Conservation (phyloP, 2,888 invertebrate genomes). For the Lasioglossum villosulum region DNA sequence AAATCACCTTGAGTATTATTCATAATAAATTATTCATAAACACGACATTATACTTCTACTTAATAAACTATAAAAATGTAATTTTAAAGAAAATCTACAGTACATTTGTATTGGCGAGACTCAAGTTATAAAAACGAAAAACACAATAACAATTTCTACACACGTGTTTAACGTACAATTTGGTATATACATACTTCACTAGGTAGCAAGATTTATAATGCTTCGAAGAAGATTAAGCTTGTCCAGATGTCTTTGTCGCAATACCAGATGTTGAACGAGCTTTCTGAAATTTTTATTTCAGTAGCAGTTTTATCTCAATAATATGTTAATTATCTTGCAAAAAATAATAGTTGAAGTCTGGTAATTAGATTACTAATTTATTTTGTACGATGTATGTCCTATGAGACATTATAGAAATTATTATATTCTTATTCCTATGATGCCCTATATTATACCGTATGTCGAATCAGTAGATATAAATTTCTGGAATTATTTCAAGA, state of each 20-base stretch:
- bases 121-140: too few species aligned
- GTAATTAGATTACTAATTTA: neutral
- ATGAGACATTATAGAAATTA: neutral
- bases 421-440: neutral
- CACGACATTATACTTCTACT: too few species aligned
- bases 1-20: too few species aligned
- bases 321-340: neutral
- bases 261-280: neutral
- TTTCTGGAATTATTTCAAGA: neutral
- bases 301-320: neutral
- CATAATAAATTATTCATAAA: too few species aligned
- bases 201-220: neutral
- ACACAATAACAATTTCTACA: neutral
- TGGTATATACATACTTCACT: neutral
- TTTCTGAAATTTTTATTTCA: neutral
- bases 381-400: neutral
- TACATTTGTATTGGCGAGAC: too few species aligned
- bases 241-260: neutral
- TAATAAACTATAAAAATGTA: too few species aligned
- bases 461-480: neutral
- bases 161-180: neutral
- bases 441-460: neutral
- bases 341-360: neutral
- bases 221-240: neutral
- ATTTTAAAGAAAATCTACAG: too few species aligned